Base-by-base conservation (phyloP, 2,797 vertebrate species). In the Clarias platycephalus region DNA sequence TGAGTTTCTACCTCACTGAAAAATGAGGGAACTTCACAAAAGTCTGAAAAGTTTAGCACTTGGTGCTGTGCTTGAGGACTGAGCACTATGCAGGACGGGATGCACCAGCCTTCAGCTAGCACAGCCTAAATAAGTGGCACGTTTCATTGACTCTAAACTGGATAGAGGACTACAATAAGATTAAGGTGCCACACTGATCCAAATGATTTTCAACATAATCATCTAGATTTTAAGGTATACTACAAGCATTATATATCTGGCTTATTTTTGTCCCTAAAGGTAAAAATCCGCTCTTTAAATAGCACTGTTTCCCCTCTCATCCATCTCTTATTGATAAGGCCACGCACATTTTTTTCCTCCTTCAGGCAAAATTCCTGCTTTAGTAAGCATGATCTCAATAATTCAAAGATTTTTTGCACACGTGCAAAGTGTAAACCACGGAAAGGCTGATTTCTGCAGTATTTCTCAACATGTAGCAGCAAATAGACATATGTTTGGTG, bases 311-410 rank as follows among this genome's bases (percentile, higher is more conserved):
- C 67, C 63, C 22, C 57, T 78, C 80, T 86, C 77, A 81, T 12
- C 63, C 81, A 91, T 89, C 83, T 88, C 88, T 90, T 90, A 91
- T 88, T 90, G 80, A 89, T 84, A 83, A 88, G 44, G 77, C 55
- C 37, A 80, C 76, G 86, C 80, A 81, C 60, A 13, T 53, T 88
- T 84, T 88, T 84, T 79, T 82, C 70, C 64, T 86, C 89, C 88
- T 86, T 83, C 83, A 86, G 87, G 83, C 87, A 84, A 68, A 83
- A 71, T 20, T 87, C 78, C 86, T 91, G 87, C 87, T 90, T 13
- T 90, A 88, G 79, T 80, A 82, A 83, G 87, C 84, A 68, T 64
- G 72, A 86, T 86, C 84, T 90, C 83, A 89, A 90, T 90, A 91
- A 90, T 90, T 91, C 37, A 91, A 81, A 80, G 67, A 85, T 68